A percentile compares a stretch with the other conserved stretches of the same genome.
Evolutionary conservation across 2,888 invertebrate species (phyloP).

Genomic region (Drosophila setosimentum): DNA sequence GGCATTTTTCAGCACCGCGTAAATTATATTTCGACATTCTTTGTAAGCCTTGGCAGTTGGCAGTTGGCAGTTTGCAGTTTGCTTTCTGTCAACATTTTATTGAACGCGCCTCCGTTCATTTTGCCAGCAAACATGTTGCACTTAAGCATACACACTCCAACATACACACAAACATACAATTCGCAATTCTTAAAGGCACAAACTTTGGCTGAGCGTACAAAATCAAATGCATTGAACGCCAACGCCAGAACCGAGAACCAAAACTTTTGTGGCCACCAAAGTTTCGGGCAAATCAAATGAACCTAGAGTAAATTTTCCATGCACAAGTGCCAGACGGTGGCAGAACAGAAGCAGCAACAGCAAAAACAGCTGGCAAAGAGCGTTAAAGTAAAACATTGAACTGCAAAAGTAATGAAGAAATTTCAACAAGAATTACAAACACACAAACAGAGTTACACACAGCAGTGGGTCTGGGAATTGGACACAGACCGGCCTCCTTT

Average conservation of each 20-base stretch:
- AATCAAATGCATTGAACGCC: conserved; percentile 79
- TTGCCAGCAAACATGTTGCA: conserved; percentile 71
- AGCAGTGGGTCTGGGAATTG: conserved; percentile 24
- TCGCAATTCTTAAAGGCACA: conserved; percentile 54
- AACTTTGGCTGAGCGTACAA: conserved; percentile 61
- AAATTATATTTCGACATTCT: conserved; percentile 78
- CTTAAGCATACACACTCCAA: conserved; percentile 57
- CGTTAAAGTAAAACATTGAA: conserved; percentile 77
- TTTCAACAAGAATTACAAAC: conserved; percentile 75
- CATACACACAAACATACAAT: conserved; percentile 36
- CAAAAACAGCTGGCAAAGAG: conserved; percentile 43
- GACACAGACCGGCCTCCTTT: conserved; percentile 37
- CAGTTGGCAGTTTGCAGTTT: conserved; percentile 67
- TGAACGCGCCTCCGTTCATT: conserved; percentile 63
- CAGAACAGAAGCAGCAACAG: neutral
- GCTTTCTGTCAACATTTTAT: conserved; percentile 79
- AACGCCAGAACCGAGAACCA: conserved; percentile 29
- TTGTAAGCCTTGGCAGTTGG: conserved; percentile 65
- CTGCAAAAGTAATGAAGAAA: conserved; percentile 78
- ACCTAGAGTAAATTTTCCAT: conserved; percentile 75
- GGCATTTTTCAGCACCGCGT: conserved; percentile 51
- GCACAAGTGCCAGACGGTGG: conserved; percentile 54
- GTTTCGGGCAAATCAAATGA: conserved; percentile 78
- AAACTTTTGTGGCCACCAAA: conserved; percentile 81
- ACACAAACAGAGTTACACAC: conserved; percentile 19